phyloP scores from a whole-genome alignment of 1,140 invertebrate genomes.

The Apis cerana region DNA sequence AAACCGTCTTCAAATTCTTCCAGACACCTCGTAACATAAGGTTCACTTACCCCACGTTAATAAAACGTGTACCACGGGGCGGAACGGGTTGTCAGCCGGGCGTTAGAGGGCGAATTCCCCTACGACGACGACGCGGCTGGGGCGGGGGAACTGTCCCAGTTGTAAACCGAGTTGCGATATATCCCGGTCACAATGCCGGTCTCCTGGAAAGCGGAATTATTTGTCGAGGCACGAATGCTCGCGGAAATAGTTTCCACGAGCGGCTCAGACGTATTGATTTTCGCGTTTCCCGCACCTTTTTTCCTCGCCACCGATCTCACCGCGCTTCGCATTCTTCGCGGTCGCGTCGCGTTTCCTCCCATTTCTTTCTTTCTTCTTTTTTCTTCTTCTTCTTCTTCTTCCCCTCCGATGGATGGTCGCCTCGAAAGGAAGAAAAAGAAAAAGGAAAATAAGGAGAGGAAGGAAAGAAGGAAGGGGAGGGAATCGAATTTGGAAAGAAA shows the following conservation, averaged over 20 bases:
- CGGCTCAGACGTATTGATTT: constrained; percentile 53
- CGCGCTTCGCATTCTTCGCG: constrained; percentile 11
- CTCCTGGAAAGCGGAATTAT: constrained; percentile 53
- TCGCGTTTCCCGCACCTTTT: constrained; percentile 37
- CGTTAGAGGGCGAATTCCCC: neutral
- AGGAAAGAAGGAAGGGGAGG: too few relatives aligned
- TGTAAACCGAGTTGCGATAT: constrained; percentile 45
- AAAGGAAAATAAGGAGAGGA: neutral
- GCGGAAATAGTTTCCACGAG: constrained; percentile 44
- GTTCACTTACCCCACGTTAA: neutral
- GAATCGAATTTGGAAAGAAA: constrained; percentile 28
- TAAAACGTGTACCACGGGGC: neutral
- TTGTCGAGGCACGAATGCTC: constrained; percentile 50
- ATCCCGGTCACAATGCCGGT: constrained; percentile 45
- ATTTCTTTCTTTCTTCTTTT: neutral
- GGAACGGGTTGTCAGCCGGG: neutral
- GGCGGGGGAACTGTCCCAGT: constrained; percentile 18
- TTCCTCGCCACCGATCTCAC: neutral
- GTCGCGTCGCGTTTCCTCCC: neutral
- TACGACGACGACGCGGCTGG: neutral
- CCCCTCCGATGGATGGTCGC: neutral
- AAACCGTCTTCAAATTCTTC: neutral
- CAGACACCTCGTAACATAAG: neutral
- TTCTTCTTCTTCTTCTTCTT: neutral
- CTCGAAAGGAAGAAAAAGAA: too few relatives aligned